Evolutionary conservation across 2,113 vertebrate genomes (phyloP), one percentile per base, ranked within the genome.

Genomic region (Oncorhynchus masou): DNA sequence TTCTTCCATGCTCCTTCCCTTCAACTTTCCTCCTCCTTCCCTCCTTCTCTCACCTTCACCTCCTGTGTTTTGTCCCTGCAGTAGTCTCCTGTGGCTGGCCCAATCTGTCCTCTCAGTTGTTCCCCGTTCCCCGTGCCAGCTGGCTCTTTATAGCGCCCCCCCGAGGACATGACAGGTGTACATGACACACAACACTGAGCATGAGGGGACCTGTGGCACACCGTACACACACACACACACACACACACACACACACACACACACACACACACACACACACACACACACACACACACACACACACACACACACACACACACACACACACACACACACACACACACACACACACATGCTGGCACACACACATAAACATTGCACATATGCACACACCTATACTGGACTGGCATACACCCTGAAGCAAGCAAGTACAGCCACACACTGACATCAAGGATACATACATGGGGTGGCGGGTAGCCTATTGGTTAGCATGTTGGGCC

Each of bases 101-200:
- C 92, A 90, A 92, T 91, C 92, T 92, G 91, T 91, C 88, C 86
- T 27, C 54, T 80, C 75, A 86, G 80, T 83, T 80, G 85, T 85
- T 82, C 89, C 49, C 12, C 59, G 70, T 60, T 72, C 9, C 65
- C 74, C 79, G 48, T 89, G 91, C 91, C 92, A 92, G 88, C 90
- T 93, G 92, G 92, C 91, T 75, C 13, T 0, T 39, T 69, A 81
- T 81, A 86, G 87, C 82, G 88, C 87, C 87, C 88, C 90, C 92
- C 90, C 13, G 85, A 89, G 84, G 87, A 79, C 86, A 85, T 82
- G 72, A 90, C 92, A 93, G 92, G 92, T 92, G 91, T 89, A 88
- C 81, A 78, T 72, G 76, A 67, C 68, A 91, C 91, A 89, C 86
- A 86, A 82, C 83, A 85, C 82, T 89, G 87, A 86, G 82, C 88